Conservation (phyloP, 1,140 invertebrate genomes). For the Ctenoplectra terminalis region DNA sequence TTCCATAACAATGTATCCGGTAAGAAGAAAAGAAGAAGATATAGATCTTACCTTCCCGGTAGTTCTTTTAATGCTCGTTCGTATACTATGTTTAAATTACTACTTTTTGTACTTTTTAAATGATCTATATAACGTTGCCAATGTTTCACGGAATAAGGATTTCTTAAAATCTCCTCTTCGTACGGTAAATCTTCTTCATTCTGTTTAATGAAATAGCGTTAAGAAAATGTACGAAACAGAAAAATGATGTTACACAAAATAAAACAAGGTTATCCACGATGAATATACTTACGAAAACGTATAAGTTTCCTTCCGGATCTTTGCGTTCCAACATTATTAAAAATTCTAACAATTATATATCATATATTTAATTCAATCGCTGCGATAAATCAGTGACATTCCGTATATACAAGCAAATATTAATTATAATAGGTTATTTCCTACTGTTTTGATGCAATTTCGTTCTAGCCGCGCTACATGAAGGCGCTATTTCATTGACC, state of each 20-base stretch:
- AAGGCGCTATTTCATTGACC: constrained; percentile 42
- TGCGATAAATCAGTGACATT: neutral
- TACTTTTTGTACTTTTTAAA: constrained; percentile 92
- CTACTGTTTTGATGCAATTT: neutral
- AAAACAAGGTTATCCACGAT: neutral
- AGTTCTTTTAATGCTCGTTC: constrained; percentile 97
- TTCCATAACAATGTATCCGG: neutral
- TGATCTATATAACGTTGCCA: constrained; percentile 99
- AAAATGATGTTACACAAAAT: neutral
- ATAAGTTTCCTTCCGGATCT: constrained; percentile 70
- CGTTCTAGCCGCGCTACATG: neutral
- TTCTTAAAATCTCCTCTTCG: constrained; percentile 98
- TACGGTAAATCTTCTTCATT: constrained; percentile 97
- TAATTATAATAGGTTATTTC: neutral
- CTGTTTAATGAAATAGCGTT: constrained; percentile 80
- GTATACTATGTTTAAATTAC: constrained; percentile 95
- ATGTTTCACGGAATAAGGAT: constrained; percentile 98
- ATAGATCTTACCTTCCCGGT: constrained; percentile 88
- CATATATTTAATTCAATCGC: neutral
- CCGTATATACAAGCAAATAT: neutral
- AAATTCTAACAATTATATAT: neutral
- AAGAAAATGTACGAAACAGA: neutral
- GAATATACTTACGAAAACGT: constrained; percentile 74
- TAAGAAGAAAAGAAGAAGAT: constrained; percentile 7
- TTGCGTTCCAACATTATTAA: constrained; percentile 69